Conservation (phyloP, 2,797 vertebrate species). For the Sebastes kiyomatsui region DNA sequence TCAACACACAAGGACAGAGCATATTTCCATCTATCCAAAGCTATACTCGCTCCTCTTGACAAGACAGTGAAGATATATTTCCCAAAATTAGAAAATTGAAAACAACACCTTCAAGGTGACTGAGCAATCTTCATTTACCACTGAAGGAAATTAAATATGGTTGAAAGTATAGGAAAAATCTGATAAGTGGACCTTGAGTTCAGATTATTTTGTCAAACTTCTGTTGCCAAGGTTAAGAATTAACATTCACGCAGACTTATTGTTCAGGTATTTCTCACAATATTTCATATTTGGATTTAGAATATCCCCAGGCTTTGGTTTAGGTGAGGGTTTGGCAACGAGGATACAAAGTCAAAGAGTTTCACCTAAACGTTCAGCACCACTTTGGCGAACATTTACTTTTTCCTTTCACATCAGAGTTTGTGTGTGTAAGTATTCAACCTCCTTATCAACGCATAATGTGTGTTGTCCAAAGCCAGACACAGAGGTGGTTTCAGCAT, state of each 20-base stretch:
- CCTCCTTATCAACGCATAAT: neutral
- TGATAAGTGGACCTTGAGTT: neutral
- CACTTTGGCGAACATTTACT: neutral
- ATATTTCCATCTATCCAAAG: neutral
- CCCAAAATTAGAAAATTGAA: too few relatives aligned
- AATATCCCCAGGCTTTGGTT: neutral
- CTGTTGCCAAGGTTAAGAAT: neutral
- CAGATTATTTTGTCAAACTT: neutral
- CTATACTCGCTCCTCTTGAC: neutral
- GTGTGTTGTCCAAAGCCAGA: slow-evolving; percentile 1
- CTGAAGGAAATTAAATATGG: neutral
- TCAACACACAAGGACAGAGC: neutral
- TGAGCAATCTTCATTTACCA: neutral
- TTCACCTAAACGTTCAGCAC: neutral
- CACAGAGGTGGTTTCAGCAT: slow-evolving; percentile 9
- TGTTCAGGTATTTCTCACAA: too few relatives aligned
- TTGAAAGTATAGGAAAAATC: neutral
- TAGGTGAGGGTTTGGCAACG: neutral
- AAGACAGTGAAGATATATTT: fast-evolving
- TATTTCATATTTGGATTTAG: neutral
- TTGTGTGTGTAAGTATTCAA: neutral
- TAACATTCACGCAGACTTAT: neutral
- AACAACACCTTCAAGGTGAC: neutral
- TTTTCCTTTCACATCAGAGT: neutral
- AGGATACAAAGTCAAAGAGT: neutral